Conservation (phyloP, 2,888 invertebrate species). For the Norana najaformis region DNA sequence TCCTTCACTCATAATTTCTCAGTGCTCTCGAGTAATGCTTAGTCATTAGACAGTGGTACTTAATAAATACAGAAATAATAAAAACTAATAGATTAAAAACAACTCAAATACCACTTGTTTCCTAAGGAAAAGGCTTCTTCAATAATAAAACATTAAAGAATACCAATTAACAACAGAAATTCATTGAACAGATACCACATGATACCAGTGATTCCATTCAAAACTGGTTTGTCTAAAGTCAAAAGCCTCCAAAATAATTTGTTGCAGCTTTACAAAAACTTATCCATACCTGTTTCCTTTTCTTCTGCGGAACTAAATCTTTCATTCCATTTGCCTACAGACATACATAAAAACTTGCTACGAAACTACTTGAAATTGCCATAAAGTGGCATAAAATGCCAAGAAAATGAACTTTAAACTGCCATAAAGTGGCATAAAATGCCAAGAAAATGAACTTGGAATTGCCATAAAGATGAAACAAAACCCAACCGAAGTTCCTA, state of each 20-base stretch:
- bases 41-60: too few relatives aligned
- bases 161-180: background rate
- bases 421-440: background rate
- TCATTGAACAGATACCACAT: background rate
- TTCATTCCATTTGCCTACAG: slow-evolving; percentile 15
- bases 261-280: slow-evolving; percentile 14
- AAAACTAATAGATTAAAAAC: too few relatives aligned
- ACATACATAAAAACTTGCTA: background rate
- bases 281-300: background rate
- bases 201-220: background rate
- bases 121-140: too few relatives aligned
- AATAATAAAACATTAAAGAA: too few relatives aligned
- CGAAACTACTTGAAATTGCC: background rate
- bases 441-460: too few relatives aligned
- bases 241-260: too few relatives aligned
- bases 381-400: background rate
- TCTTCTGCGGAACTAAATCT: background rate
- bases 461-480: too few relatives aligned
- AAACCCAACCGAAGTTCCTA: too few relatives aligned
- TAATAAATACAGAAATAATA: too few relatives aligned
- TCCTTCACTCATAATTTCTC: too few relatives aligned
- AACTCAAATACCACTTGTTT: too few relatives aligned
- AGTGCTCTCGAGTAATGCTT: too few relatives aligned
- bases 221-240: background rate
- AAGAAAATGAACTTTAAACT: background rate